Evolutionary conservation across 2,888 invertebrate genomes (phyloP).

Genomic region (Tupiocoris notatus): DNA sequence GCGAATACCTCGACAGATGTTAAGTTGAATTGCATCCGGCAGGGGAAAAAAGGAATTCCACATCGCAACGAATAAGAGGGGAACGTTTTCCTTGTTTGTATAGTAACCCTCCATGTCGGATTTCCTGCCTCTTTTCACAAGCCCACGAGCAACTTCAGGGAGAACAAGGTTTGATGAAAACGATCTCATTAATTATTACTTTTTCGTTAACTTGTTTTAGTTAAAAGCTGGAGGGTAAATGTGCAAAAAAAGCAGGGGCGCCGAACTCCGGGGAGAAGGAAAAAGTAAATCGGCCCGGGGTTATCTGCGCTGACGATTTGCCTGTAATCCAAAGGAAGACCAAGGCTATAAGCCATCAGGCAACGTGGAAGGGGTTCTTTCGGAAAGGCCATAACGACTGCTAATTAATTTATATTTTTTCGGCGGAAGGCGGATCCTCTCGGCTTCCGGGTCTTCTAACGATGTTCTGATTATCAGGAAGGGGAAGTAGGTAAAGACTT

Average conservation of each 20-base stretch:
- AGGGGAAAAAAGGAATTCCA: too few relatives aligned
- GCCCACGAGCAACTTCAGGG: background rate
- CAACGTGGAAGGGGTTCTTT: background rate
- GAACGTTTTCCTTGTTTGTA: background rate
- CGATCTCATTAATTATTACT: background rate
- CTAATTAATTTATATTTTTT: constrained; percentile 39
- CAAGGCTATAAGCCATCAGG: background rate
- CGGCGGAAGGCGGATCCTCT: background rate
- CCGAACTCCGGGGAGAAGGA: background rate
- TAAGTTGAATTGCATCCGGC: too few relatives aligned
- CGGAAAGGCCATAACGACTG: constrained; percentile 20
- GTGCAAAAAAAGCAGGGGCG: background rate
- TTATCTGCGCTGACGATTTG: background rate
- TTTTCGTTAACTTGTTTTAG: background rate
- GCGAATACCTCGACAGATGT: too few relatives aligned
- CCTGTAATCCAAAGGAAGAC: background rate
- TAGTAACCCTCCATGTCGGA: background rate
- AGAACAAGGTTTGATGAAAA: background rate
- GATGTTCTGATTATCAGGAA: constrained; percentile 37
- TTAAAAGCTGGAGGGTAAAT: background rate
- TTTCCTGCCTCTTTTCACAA: background rate
- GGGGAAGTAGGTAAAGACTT: constrained; percentile 27
- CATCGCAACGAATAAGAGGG: background rate
- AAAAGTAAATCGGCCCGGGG: background rate
- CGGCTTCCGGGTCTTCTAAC: constrained; percentile 17